Conservation (phyloP, 2,113 vertebrate genomes). For the Potamarius usumacintae region DNA sequence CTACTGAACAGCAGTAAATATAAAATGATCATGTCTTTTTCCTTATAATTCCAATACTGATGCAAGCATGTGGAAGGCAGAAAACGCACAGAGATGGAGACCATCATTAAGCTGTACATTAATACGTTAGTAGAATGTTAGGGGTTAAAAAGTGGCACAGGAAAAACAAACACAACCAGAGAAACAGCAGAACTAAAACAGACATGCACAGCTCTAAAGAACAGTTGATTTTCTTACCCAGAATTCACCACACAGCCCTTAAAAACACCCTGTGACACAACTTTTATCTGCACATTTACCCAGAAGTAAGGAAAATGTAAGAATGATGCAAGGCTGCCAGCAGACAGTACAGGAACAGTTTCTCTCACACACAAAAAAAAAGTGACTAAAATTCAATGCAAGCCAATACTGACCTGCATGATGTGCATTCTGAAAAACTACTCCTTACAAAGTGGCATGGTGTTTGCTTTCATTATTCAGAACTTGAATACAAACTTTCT, state of each 20-base stretch:
- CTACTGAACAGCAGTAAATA: neutral
- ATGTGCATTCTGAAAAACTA: neutral
- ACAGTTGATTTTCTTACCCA: conserved; percentile 24
- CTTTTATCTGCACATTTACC: neutral
- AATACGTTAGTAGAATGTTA: conserved; percentile 52
- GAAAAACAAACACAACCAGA: neutral
- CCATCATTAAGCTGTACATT: conserved; percentile 37
- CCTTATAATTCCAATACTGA: neutral
- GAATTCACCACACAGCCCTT: conserved; percentile 26
- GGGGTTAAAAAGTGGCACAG: conserved; percentile 20
- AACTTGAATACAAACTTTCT: neutral
- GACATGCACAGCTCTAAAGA: neutral
- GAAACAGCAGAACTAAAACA: neutral
- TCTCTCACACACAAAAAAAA: neutral
- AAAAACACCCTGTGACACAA: neutral
- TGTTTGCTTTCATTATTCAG: neutral
- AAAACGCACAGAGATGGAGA: neutral
- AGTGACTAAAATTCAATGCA: neutral
- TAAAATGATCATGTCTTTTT: neutral
- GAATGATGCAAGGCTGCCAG: neutral
- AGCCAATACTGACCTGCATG: neutral
- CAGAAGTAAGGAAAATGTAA: neutral
- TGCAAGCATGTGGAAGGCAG: neutral
- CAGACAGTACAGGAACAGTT: conserved; percentile 24
- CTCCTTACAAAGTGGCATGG: conserved; percentile 10